Evolutionary conservation across 1,140 invertebrate species (phyloP).

Genomic region (Drosophila subpulchrella): DNA sequence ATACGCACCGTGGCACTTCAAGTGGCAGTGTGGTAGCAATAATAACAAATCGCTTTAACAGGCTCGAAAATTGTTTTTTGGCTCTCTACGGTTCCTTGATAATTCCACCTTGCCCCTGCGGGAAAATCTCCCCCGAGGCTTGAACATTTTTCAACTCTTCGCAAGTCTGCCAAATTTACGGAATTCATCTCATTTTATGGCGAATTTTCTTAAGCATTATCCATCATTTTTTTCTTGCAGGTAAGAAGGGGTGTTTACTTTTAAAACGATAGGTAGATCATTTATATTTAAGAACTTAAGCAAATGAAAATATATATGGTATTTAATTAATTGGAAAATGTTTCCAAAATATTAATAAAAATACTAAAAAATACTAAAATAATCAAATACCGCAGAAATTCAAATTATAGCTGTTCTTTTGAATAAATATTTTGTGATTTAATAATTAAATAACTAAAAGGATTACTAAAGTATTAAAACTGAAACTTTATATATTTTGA

Average conservation of each 20-base stretch:
- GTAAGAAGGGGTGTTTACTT: not conserved
- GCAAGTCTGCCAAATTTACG: slow-evolving; percentile 6
- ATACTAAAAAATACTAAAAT: too few relatives aligned
- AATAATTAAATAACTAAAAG: too few relatives aligned
- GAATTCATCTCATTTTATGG: slow-evolving; percentile 9
- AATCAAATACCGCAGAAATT: too few relatives aligned
- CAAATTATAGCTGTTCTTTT: too few relatives aligned
- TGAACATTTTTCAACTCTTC: slow-evolving; percentile 50
- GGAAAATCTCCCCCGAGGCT: slow-evolving; percentile 17
- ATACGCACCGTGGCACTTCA: slow-evolving; percentile 66
- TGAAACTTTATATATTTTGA: too few relatives aligned
- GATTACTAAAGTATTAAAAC: too few relatives aligned
- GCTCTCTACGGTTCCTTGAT: slow-evolving; percentile 19
- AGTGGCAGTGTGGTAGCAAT: slow-evolving; percentile 24
- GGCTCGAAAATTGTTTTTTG: slow-evolving; percentile 66
- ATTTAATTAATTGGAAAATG: too few relatives aligned
- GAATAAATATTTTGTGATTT: too few relatives aligned
- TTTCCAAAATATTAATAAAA: too few relatives aligned
- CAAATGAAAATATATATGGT: too few relatives aligned
- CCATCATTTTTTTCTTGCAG: not conserved
- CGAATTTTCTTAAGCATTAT: not conserved
- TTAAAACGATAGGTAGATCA: not conserved
- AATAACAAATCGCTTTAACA: slow-evolving; percentile 71
- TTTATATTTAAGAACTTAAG: too few relatives aligned
- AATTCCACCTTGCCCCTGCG: slow-evolving; percentile 1